Evolutionary conservation across 2,888 invertebrate species (phyloP), one percentile per base, ranked within the genome.

Genomic region (Timandra comae): DNA sequence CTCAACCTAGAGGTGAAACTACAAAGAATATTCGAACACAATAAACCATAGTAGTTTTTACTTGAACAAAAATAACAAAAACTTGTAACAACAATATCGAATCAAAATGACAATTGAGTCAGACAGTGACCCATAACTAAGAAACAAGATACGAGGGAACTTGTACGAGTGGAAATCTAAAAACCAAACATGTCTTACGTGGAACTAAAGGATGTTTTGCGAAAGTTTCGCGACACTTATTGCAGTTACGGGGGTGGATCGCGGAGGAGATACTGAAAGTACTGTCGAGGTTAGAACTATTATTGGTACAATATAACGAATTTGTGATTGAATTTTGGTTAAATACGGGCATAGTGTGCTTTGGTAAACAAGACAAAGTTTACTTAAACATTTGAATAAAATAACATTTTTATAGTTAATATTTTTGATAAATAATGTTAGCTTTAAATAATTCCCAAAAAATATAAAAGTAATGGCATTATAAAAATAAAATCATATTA

Each of bases 171-270:
- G 49, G 57, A 66, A 68, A 70, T 72, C 68, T 65, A 67, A 72
- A 68, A 76, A 73, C 63, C 66, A 70, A 70, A 71, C 72, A 69
- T 69, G 67, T 67, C 72, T 64, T 67, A 70, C 58, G 56, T 51
- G 63, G 56, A 63, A 59, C 63, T 67, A 66, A 68, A 69, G 64
- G 64, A 73, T 73, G 71, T 72, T 70, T 66, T 63, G 53, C 44
- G 40, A 70, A 74, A 76, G 63, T 75, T 76, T 63, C 44, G 58
- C 60, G 73, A 74, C 75, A 68, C 75, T 74, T 72, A 73, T 70
- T 74, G 73, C 68, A 71, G 72, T 72, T 66, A 55, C 45, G 37
- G 34, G 39, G 43, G 36, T 43, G 45, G 43, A 48, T 45, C 34
- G 30, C 38, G 27, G 30, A 39, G 35, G 33, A 27, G 35, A 26